Base-by-base conservation (phyloP, 2,797 vertebrate species). In the Sebastes steindachneri region DNA sequence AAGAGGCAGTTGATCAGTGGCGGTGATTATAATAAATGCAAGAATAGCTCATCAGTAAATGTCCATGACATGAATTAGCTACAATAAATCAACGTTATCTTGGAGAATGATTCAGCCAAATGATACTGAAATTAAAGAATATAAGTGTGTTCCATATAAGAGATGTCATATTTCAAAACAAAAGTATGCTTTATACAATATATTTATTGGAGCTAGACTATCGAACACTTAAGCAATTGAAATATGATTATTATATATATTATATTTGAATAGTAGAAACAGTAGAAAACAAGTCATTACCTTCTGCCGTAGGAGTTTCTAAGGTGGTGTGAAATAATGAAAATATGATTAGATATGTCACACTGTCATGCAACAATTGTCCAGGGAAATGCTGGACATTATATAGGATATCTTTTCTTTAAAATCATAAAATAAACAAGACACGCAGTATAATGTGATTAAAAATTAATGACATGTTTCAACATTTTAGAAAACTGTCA, bases 291-390 rank as follows among this genome's bases (percentile, higher is more conserved):
- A 70, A 5, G 37, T n/a, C 3, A 19, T 85, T 86, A 91, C 89
- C 90, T 80, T 83, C 87, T 51, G 66, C 26, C 4, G 51, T 37
- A 23, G 77, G 77, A 66, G 85, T 67, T 5, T 82, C 86, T 88
- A 59, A 37, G 2, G 14, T n/a, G 41, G 37, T 1, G 26, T 69
- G 35, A 76, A 76, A 78, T 3, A 23, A 77, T 28, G 1, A 70
- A 72, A 28, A 84, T 63, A 57, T 59, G 37, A 77, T 83, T 35
- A 84, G 35, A 73, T 41, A 4, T 11, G 3, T 4, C 28, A 51
- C 29, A 26, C 2, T 68, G n/a, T 67, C 28, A 69, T 9, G 9
- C 48, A 77, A 28, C 35, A 33, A 14, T 15, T 17, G 1, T n/a
- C 14, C 37, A 41, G 0, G 37, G 12, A 41, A 41, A 41, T 15